Percentiles rank a stretch among this genome's conserved stretches.
phyloP scores from a whole-genome alignment of 1,140 invertebrate genomes.

The Sesamia nonagrioides region DNA sequence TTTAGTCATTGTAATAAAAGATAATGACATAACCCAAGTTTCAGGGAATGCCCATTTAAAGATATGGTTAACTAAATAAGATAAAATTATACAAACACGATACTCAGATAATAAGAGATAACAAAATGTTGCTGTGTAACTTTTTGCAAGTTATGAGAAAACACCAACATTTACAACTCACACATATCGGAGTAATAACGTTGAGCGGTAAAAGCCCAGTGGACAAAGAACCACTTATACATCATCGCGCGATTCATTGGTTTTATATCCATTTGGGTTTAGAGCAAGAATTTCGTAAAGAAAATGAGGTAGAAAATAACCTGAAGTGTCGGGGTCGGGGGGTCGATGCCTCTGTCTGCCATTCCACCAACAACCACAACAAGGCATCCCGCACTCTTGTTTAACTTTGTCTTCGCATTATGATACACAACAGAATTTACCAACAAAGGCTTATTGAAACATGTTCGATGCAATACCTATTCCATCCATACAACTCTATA shows the following conservation, averaged over 20 bases:
- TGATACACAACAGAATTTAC: constrained; percentile 6
- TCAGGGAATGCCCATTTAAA: constrained; percentile 1
- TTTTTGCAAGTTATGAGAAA: constrained; percentile 2
- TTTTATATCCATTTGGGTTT: constrained; percentile 36
- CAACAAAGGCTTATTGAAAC: constrained; percentile 11
- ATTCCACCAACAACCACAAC: constrained; percentile 85
- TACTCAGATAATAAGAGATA: constrained; percentile 3
- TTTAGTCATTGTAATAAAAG: background rate
- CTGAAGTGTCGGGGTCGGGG: constrained; percentile 70
- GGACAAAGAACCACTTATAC: constrained; percentile 39
- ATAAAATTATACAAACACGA: constrained; percentile 10
- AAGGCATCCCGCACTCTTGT: constrained; percentile 69
- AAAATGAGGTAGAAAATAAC: constrained; percentile 62
- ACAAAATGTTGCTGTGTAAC: background rate
- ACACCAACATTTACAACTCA: background rate
- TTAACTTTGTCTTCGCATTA: constrained; percentile 25
- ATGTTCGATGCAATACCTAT: constrained; percentile 7
- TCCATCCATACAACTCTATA: constrained; percentile 9
- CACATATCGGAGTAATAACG: constrained; percentile 13
- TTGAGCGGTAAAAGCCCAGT: constrained; percentile 20
- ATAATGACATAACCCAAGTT: background rate
- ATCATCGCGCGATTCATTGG: constrained; percentile 39
- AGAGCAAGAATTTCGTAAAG: constrained; percentile 40
- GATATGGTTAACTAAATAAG: background rate
- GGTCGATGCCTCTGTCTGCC: constrained; percentile 83